These are phyloP conservation scores for Gymnothorax javanicus DNA, from an alignment of 2,797 vertebrate species.

Conservation along the genomic window DNA sequence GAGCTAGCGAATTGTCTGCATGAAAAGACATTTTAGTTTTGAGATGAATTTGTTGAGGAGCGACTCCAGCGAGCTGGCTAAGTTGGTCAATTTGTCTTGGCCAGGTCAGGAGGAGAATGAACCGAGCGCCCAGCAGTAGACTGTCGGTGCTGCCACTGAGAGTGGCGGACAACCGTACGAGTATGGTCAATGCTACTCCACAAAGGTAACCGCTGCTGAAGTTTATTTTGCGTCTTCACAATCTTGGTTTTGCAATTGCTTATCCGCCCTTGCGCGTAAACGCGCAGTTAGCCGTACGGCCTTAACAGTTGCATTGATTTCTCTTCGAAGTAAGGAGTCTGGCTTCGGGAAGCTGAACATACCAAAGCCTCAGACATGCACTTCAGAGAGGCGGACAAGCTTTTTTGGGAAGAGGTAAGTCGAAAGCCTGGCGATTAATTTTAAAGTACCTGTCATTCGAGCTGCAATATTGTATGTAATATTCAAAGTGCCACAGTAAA, in stretches of 20 bases:
- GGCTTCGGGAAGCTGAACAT: conserved; percentile 84
- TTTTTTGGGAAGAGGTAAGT: conserved; percentile 84
- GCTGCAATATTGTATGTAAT: too few relatives aligned
- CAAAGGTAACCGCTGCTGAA: conserved; percentile 77
- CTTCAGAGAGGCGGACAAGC: conserved; percentile 86
- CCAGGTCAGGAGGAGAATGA: conserved; percentile 54
- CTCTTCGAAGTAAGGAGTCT: conserved; percentile 75
- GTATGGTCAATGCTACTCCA: conserved; percentile 81
- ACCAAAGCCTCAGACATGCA: conserved; percentile 74
- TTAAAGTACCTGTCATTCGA: too few relatives aligned
- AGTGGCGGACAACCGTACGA: conserved; percentile 83
- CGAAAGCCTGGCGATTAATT: neutral
- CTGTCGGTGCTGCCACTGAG: conserved; percentile 81
- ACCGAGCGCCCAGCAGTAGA: conserved; percentile 67
- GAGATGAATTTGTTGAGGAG: too few relatives aligned
- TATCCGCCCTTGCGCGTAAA: neutral
- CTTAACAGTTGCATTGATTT: conserved; percentile 34
- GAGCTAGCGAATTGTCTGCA: too few relatives aligned
- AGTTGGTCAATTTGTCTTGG: neutral
- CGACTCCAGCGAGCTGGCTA: too few relatives aligned
- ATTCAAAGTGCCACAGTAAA: too few relatives aligned
- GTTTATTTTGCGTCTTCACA: neutral
- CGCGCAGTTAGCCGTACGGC: conserved; percentile 28
- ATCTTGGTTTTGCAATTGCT: neutral
- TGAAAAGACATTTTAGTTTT: too few relatives aligned